Percentiles rank a stretch among this genome's conserved stretches.
Evolutionary conservation across 2,797 vertebrate genomes (phyloP).

Genomic region (Tinamus major): DNA sequence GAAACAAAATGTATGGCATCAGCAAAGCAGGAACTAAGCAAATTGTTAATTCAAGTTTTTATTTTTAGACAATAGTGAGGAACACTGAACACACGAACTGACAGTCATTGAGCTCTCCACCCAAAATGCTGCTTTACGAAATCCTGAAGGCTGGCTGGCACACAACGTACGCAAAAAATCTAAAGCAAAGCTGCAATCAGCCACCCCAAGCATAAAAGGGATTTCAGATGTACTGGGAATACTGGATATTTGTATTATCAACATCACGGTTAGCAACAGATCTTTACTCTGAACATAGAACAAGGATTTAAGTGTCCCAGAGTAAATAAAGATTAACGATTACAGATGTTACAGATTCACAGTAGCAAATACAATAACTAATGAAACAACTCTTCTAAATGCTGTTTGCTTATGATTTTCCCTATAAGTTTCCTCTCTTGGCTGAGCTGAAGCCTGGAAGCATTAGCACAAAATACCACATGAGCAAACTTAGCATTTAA

Average conservation of each 20-base stretch:
- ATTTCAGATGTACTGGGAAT: background rate
- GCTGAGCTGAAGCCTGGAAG: background rate
- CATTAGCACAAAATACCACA: background rate
- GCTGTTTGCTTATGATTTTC: background rate
- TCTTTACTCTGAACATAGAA: background rate
- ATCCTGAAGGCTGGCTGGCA: background rate
- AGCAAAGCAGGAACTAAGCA: background rate
- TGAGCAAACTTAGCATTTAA: background rate
- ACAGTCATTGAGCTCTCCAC: background rate
- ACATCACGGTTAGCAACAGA: background rate
- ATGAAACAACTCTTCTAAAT: background rate
- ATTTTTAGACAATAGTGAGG: background rate
- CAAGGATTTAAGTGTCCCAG: background rate
- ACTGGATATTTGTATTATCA: background rate
- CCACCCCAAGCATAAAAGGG: background rate
- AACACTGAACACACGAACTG: background rate
- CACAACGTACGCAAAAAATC: background rate
- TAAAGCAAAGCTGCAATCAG: background rate
- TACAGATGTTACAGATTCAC: background rate
- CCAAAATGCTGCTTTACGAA: background rate
- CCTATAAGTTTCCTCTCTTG: background rate
- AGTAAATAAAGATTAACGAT: background rate
- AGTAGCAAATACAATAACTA: background rate
- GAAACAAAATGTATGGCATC: background rate
- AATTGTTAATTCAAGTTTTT: background rate